phyloP scores from a whole-genome alignment of 2,113 vertebrate species.

The Panurus biarmicus region DNA sequence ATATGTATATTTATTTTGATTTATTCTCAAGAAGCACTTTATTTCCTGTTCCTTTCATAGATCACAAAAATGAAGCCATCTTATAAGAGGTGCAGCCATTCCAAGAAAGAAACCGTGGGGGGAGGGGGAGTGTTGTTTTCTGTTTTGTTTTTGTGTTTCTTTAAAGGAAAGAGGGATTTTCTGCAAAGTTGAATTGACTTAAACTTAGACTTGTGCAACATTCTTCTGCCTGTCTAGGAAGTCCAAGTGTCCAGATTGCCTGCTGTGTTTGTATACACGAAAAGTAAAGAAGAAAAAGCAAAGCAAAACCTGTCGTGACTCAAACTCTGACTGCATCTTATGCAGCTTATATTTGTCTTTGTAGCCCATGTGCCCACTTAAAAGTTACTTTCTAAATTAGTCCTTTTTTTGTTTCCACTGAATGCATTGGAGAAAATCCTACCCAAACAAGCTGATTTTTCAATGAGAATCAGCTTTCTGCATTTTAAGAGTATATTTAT shows the following conservation, averaged over 20 bases:
- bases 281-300: not conserved
- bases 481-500: constrained; percentile 1
- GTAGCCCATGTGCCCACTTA: constrained; percentile 1
- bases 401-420: not conserved
- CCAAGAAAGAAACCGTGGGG: constrained; percentile 32
- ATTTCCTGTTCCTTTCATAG: constrained; percentile 63
- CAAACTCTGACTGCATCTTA: constrained; percentile 25
- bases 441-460: constrained; percentile 31
- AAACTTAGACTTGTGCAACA: not conserved
- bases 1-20: constrained; percentile 78
- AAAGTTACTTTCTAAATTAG: constrained; percentile 19
- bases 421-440: constrained; percentile 1
- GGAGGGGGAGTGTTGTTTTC: not conserved
- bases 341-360: constrained; percentile 26
- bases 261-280: constrained; percentile 22
- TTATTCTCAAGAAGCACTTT: constrained; percentile 78
- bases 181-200: constrained; percentile 29
- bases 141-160: constrained; percentile 27
- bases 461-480: not conserved
- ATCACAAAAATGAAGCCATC: constrained; percentile 59
- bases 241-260: not conserved
- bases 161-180: constrained; percentile 37
- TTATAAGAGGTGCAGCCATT: constrained; percentile 40
- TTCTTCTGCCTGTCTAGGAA: constrained; percentile 47
- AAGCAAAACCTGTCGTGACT: constrained; percentile 2